These are phyloP conservation scores for Halocynthia roretzi DNA, from an alignment of 23 tunicate species.

Conservation along the genomic window DNA sequence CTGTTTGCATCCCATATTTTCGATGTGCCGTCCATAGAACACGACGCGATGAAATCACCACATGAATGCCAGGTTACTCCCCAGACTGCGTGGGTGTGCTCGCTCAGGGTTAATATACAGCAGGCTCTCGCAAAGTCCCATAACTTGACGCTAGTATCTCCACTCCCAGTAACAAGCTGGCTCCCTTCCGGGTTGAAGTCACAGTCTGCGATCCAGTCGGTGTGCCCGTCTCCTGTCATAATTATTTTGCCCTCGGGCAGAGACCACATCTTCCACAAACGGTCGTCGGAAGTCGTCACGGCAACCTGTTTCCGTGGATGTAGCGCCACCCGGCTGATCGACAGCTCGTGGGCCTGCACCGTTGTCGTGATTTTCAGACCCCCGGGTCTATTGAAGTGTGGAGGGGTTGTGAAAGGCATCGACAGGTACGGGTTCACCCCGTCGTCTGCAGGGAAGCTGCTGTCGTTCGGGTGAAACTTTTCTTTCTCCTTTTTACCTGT, in stretches of 20 bases:
- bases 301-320: constrained; percentile 91
- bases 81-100: constrained; percentile 97
- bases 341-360: constrained; percentile 56
- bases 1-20: constrained; percentile 89
- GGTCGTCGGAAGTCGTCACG: constrained; percentile 90
- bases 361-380: constrained; percentile 63
- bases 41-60: constrained; percentile 93
- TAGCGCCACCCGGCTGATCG: constrained; percentile 65
- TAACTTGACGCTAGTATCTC: constrained; percentile 70
- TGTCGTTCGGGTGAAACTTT: constrained; percentile 9
- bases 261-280: constrained; percentile 88
- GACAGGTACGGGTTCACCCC: constrained; percentile 73
- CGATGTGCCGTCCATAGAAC: constrained; percentile 93
- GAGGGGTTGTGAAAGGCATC: constrained; percentile 56
- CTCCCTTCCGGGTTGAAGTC: constrained; percentile 80
- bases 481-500: too few species aligned
- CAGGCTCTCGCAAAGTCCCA: constrained; percentile 88
- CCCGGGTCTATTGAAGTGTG: constrained; percentile 68
- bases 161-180: constrained; percentile 79
- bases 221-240: constrained; percentile 94
- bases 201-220: constrained; percentile 86
- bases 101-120: constrained; percentile 63
- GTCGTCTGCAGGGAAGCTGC: constrained; percentile 65
- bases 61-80: constrained; percentile 95
- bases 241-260: constrained; percentile 78